A percentile compares a stretch with the other conserved stretches of the same genome.
These are phyloP conservation scores for Iphiclides podalirius DNA, from an alignment of 2,888 invertebrate species.

Conservation along the genomic window DNA sequence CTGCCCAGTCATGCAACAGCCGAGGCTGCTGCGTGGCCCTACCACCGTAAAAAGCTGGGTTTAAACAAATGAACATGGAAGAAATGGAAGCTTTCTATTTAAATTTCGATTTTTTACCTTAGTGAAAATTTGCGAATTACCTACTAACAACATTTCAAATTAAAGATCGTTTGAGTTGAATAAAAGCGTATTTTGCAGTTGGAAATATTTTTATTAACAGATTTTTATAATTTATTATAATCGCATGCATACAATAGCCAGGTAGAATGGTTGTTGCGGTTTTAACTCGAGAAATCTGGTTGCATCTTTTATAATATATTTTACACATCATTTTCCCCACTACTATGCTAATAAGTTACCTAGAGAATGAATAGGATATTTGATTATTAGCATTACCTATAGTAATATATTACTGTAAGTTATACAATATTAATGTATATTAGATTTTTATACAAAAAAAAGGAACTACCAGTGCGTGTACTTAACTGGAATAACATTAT, in stretches of 20 bases:
- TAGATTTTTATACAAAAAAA: constrained; percentile 63
- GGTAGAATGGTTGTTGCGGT: constrained; percentile 26
- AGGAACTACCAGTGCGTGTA: constrained; percentile 73
- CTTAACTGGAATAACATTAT: constrained; percentile 54
- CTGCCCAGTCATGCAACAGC: no score
- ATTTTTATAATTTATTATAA: constrained; percentile 56
- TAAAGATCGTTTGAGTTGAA: no score
- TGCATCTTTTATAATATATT: constrained; percentile 9
- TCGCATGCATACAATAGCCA: constrained; percentile 43
- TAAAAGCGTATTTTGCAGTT: constrained; percentile 44
- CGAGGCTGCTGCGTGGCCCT: no score
- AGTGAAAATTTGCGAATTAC: no score
- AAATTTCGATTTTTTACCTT: no score
- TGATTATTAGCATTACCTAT: constrained; percentile 33
- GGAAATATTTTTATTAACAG: constrained; percentile 74
- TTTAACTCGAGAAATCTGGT: constrained; percentile 15
- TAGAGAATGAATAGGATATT: constrained; percentile 30
- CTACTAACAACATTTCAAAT: no score
- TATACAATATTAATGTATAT: constrained; percentile 44
- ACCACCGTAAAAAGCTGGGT: no score
- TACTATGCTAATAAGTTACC: constrained; percentile 20
- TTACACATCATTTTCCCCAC: constrained; percentile 17
- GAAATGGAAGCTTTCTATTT: no score
- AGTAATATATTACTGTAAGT: constrained; percentile 32
- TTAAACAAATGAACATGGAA: no score